A percentile compares a stretch with the other conserved stretches of the same genome.
Conservation (phyloP, 1,140 invertebrate species). For the Subanguina moxae region DNA sequence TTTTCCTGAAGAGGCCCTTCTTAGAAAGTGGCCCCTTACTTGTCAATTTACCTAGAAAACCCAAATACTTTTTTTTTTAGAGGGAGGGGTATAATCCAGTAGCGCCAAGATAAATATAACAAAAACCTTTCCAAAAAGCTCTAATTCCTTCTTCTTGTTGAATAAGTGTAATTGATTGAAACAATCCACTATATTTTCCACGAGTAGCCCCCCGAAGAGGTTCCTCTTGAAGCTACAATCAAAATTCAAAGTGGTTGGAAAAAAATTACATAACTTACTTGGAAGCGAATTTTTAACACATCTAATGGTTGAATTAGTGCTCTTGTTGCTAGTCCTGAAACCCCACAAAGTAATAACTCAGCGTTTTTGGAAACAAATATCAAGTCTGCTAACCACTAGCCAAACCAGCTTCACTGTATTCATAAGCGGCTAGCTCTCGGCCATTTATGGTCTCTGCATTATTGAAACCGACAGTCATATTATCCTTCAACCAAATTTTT, state of each 20-base stretch:
- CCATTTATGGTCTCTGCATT: constrained; percentile 38
- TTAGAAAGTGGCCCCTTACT: too few relatives aligned
- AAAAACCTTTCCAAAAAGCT: constrained; percentile 67
- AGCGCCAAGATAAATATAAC: too few relatives aligned
- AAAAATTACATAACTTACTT: constrained; percentile 64
- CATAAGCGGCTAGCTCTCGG: constrained; percentile 32
- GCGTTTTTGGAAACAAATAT: background rate
- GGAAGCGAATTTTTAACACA: constrained; percentile 92
- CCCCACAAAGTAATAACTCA: background rate
- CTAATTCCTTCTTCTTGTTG: constrained; percentile 75
- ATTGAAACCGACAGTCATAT: constrained; percentile 30
- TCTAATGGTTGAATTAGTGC: constrained; percentile 66
- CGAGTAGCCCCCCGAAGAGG: constrained; percentile 65
- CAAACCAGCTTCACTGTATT: constrained; percentile 33
- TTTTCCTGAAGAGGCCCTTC: too few relatives aligned
- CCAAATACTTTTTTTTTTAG: too few relatives aligned
- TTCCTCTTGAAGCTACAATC: constrained; percentile 78
- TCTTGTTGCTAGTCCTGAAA: constrained; percentile 26
- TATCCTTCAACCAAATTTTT: too few relatives aligned
- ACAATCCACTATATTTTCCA: constrained; percentile 78
- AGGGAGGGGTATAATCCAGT: too few relatives aligned
- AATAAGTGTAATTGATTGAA: constrained; percentile 73
- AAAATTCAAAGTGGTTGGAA: background rate
- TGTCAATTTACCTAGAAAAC: too few relatives aligned
- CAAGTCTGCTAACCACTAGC: constrained; percentile 35